phyloP scores from a whole-genome alignment of 1,140 invertebrate species.

The Nebria ingens region DNA sequence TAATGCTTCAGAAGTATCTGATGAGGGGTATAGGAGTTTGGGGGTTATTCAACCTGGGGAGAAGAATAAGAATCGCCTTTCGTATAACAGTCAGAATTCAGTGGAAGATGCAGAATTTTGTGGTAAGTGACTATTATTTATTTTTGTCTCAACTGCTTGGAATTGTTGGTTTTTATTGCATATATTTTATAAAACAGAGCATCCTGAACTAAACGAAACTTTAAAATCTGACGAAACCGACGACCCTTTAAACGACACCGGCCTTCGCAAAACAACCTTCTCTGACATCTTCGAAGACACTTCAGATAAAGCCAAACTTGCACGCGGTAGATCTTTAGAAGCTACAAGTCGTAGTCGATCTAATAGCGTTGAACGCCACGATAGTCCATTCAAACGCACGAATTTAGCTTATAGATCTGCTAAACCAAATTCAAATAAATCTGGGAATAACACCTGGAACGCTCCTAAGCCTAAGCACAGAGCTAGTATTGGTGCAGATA shows the following conservation, averaged over 20 bases:
- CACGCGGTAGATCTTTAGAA: slow-evolving; percentile 17
- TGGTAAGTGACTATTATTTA: slow-evolving; percentile 36
- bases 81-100: slow-evolving; percentile 53
- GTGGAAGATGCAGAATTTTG: slow-evolving; percentile 55
- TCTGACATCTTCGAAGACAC: slow-evolving; percentile 26
- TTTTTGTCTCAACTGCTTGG: too few relatives aligned
- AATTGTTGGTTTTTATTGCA: background rate
- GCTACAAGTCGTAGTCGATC: slow-evolving; percentile 21
- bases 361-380: slow-evolving; percentile 29
- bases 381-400: slow-evolving; percentile 32
- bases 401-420: background rate
- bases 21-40: slow-evolving; percentile 75
- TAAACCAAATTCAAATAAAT: slow-evolving; percentile 14
- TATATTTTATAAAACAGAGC: slow-evolving; percentile 16
- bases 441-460: slow-evolving; percentile 59
- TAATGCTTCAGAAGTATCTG: slow-evolving; percentile 76
- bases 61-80: slow-evolving; percentile 43
- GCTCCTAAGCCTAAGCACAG: slow-evolving; percentile 45
- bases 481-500: slow-evolving; percentile 52
- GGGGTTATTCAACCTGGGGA: slow-evolving; percentile 50
- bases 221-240: slow-evolving; percentile 31
- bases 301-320: slow-evolving; percentile 6
- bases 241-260: slow-evolving; percentile 55
- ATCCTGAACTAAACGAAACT: slow-evolving; percentile 14
- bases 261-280: slow-evolving; percentile 53